phyloP scores from a whole-genome alignment of 2,113 vertebrate genomes.

The human (Homo sapiens) region DNA sequence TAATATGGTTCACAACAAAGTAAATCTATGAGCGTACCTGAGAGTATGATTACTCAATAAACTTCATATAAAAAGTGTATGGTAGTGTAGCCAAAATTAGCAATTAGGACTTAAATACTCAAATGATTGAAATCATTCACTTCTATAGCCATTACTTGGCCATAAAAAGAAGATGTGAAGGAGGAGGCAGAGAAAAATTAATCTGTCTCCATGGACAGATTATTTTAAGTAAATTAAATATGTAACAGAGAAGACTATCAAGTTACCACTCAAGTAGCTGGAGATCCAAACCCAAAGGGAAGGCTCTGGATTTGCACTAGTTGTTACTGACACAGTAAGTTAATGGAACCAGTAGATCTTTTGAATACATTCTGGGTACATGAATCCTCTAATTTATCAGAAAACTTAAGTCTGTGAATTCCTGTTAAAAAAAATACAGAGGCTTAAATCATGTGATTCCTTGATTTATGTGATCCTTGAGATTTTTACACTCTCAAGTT shows the following conservation, averaged over 20 bases:
- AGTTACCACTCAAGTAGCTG: neutral
- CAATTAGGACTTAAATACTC: neutral
- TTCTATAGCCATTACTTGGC: neutral
- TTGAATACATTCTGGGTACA: neutral
- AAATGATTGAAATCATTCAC: neutral
- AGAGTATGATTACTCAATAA: neutral
- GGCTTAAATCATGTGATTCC: neutral
- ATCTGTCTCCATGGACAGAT: neutral
- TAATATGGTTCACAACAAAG: neutral
- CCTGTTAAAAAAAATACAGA: neutral
- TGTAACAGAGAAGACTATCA: neutral
- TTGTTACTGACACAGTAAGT: neutral
- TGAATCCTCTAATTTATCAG: neutral
- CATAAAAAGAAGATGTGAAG: neutral
- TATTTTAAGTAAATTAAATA: constrained; percentile 17
- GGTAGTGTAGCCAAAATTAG: neutral
- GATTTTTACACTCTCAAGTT: neutral
- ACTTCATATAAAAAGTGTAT: neutral
- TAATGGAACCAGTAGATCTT: neutral
- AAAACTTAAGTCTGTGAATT: neutral
- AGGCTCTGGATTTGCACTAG: neutral
- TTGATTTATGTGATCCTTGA: neutral
- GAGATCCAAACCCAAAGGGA: neutral
- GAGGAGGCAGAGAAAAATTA: neutral
- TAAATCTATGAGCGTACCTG: neutral